Evolutionary conservation across 2,888 invertebrate species (phyloP), one percentile per base, ranked within the genome.

Genomic region (Hecatera dysodea): DNA sequence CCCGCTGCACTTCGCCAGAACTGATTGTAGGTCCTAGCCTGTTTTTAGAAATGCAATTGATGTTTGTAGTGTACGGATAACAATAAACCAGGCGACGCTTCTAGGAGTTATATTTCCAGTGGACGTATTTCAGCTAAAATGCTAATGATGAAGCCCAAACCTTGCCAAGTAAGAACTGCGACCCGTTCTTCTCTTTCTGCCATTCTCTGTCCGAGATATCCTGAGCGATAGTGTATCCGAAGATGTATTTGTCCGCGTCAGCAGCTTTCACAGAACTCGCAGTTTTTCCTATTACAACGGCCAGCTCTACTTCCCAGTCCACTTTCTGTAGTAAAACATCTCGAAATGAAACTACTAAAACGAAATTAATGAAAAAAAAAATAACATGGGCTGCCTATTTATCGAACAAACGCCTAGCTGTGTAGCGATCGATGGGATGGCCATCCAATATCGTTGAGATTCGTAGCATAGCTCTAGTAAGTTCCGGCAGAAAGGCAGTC

Each of bases 251-350:
- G 86, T 97, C 96, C 0, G 98, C 98, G 63, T 98, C 96, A 3
- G 96, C 96, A 17, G 96, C 96, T 65, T 97, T 93, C 15, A 99
- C 97, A 68, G 96, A 94, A 86, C 97, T 97, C 0, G 98, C 98
- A 81, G 95, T 96, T 89, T 97, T 98, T 11, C 98, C 98, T 72
- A 99, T 98, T 0, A 99, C 97, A 50, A 98, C 97, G 0, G 97
- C 98, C 53, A 99, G 89, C 90, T 99, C 99, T 0, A 98, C 98
- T 92, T 99, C 99, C 97, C 98, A 98, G 90, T 98, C 98, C 0
- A 98, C 97, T 94, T 97, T 97, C 98, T 98, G 91, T 15, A 86
- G 91, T 15, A 86, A 44, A 44, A 7, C 8, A 44, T 44, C 44
- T 44, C 17, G 17, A 17, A 42, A 1, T 17, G 6, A 22, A 19